Evolutionary conservation across 2,113 vertebrate genomes (phyloP).

Genomic region (Chroicocephalus ridibundus): DNA sequence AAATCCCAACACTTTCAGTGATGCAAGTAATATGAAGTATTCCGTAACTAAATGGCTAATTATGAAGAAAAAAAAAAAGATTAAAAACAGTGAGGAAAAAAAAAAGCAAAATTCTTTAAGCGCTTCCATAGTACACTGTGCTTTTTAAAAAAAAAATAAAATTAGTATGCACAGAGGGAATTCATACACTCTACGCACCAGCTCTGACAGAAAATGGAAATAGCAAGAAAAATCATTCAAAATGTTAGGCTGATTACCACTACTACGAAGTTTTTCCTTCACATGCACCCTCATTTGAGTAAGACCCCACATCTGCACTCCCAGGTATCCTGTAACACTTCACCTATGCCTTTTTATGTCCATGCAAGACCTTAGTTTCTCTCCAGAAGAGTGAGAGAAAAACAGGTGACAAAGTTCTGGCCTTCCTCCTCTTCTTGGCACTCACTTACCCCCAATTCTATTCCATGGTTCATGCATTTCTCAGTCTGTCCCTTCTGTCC

Average conservation of each 20-base stretch:
- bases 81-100: not conserved
- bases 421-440: not conserved
- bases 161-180: not conserved
- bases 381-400: not conserved
- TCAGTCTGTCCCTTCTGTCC: not conserved
- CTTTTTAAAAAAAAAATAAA: fast-evolving
- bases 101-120: not conserved
- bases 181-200: not conserved
- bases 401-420: not conserved
- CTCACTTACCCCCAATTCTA: not conserved
- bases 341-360: not conserved
- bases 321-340: not conserved
- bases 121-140: not conserved
- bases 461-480: not conserved
- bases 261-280: not conserved
- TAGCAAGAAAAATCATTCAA: not conserved
- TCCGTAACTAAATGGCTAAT: not conserved
- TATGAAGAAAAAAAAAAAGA: not conserved
- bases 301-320: not conserved
- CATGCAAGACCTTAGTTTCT: not conserved
- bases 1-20: fast-evolving
- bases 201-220: not conserved
- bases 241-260: not conserved
- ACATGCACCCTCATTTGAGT: not conserved
- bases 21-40: not conserved